Conservation (phyloP, 1,140 invertebrate species). For the Drosophila biarmipes region DNA sequence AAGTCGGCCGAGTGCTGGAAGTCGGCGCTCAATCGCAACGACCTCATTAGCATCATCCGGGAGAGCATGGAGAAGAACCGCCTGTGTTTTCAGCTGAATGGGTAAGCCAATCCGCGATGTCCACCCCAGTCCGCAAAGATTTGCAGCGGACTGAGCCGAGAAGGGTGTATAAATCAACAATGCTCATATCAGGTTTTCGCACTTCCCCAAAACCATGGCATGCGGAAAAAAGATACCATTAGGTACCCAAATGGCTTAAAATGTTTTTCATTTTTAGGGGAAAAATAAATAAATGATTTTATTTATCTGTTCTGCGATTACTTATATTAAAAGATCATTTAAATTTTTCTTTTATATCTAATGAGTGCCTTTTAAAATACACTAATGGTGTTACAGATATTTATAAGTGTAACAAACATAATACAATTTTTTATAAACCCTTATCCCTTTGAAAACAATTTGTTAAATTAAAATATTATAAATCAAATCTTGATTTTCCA, state of each 20-base stretch:
- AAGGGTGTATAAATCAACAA: not conserved
- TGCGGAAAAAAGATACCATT: not conserved
- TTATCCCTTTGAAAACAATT: too few relatives aligned
- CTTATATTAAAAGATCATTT: too few relatives aligned
- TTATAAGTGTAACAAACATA: too few relatives aligned
- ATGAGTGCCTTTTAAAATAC: too few relatives aligned
- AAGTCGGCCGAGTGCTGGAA: conserved; percentile 85
- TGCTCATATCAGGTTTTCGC: not conserved
- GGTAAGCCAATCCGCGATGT: conserved; percentile 85
- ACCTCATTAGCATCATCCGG: conserved; percentile 93
- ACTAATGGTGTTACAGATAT: too few relatives aligned
- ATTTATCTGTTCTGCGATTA: too few relatives aligned
- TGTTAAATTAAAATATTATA: too few relatives aligned
- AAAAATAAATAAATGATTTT: not conserved
- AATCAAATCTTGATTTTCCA: too few relatives aligned
- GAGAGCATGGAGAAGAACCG: conserved; percentile 97
- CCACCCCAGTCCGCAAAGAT: conserved; percentile 33
- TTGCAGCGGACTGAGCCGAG: conserved; percentile 1
- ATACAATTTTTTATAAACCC: too few relatives aligned
- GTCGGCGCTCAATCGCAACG: conserved; percentile 90
- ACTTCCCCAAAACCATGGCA: conserved; percentile 9
- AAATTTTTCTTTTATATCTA: too few relatives aligned
- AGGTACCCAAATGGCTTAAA: not conserved
- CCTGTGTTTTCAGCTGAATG: conserved; percentile 91
- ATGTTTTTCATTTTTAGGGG: too few relatives aligned